phyloP scores from a whole-genome alignment of 2,797 vertebrate genomes.

The Etheostoma perlongum region DNA sequence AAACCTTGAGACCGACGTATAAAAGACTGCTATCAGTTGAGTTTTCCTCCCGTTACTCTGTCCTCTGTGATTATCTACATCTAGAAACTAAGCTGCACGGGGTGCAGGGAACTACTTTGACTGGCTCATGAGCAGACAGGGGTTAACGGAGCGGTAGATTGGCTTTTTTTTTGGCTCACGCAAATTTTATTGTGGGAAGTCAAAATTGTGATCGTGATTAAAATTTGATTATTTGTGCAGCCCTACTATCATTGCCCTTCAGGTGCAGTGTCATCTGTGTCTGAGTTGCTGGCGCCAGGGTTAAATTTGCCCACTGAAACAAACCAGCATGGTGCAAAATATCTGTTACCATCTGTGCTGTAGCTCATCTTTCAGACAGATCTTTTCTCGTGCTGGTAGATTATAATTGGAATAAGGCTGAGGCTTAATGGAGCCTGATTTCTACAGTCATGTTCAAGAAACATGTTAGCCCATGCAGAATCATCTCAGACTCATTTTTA shows the following conservation, averaged over 20 bases:
- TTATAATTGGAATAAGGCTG: conserved; percentile 38
- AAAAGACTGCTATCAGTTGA: too few relatives aligned
- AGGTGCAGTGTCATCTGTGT: conserved; percentile 39
- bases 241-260: conserved; percentile 20
- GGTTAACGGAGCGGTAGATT: too few relatives aligned
- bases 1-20: too few relatives aligned
- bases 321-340: conserved; percentile 41
- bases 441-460: conserved; percentile 27
- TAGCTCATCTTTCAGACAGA: conserved; percentile 48
- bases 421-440: conserved; percentile 42
- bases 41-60: too few relatives aligned
- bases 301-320: conserved; percentile 47
- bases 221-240: too few relatives aligned
- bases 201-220: too few relatives aligned
- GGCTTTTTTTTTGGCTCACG: too few relatives aligned
- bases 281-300: conserved; percentile 59
- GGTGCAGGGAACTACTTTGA: too few relatives aligned
- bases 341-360: conserved; percentile 45
- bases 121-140: too few relatives aligned
- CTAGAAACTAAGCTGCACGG: too few relatives aligned
- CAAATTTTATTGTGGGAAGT: too few relatives aligned
- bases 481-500: conserved; percentile 18
- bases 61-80: too few relatives aligned
- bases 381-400: conserved; percentile 27
- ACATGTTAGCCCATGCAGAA: neutral